Base-by-base conservation (phyloP, 2,888 invertebrate genomes). In the Tortricodes alternella region DNA sequence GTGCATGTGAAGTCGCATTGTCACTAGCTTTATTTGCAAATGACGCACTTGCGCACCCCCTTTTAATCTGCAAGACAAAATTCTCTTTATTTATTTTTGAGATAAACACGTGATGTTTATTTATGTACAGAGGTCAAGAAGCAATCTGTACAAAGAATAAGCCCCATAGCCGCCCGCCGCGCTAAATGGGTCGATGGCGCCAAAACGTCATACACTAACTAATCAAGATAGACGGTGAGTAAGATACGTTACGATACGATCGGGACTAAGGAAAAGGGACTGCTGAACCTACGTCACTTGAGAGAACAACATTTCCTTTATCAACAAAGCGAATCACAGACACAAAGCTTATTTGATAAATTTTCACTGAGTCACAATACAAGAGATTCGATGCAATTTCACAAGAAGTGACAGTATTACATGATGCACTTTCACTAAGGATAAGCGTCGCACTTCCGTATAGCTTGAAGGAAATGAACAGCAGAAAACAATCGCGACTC, bases 101-200 rank as follows among this genome's bases (percentile, higher is more conserved):
- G 64, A 72, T 66, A 68, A 72, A 60, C 56, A 58, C 59, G 62
- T 64, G 61, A 76, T 74, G 75, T 67, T 71, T 79, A 77, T 81
- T 81, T 78, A 74, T 67, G 66, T 74, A 67, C 73, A 74, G 73
- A 78, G 76, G 74, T 80, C 77, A 76, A 71, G 78, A 78, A 67
- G 73, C 75, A 73, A 67, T 71, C 68, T 69, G 65, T 74, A 83
- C 78, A 82, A 80, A 78, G 77, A 80, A 63, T 70, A 69, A 77
- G 29, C 29, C 70, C 75, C 79, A 82, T 81, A 83, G 80, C 76
- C 81, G 85, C 78, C 80, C 79, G 77, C 72, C 69, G 79, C 76
- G 82, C 76, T 86, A 87, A 84, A 83, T 86, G 85, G 89, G 89
- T 89, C 88, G 89, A 89, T 90, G 90, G 89, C 90, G 90, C 89